Conservation (phyloP, 2,113 vertebrate species). For the Pteruthius melanotis region DNA sequence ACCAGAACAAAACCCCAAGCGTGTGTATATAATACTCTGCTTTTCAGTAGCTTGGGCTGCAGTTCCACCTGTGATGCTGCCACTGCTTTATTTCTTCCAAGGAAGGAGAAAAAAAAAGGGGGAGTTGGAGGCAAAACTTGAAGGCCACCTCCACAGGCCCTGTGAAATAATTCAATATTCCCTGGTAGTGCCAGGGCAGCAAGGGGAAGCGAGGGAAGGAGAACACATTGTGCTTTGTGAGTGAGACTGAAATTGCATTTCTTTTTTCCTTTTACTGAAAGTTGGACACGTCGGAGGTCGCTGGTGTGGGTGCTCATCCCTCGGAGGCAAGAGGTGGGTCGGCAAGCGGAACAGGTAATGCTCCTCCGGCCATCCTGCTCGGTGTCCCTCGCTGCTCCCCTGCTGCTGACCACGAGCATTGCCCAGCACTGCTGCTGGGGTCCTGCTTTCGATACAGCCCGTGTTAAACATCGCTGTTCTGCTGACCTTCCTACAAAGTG, state of each 20-base stretch:
- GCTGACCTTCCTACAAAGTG: neutral
- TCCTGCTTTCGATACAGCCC: neutral
- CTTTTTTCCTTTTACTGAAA: neutral
- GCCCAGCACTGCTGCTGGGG: neutral
- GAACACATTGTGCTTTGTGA: neutral
- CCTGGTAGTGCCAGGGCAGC: neutral
- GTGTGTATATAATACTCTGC: neutral
- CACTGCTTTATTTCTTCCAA: neutral
- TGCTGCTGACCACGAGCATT: neutral
- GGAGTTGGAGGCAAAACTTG: neutral
- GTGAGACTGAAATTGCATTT: neutral
- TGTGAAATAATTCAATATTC: neutral
- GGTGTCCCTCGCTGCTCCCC: neutral
- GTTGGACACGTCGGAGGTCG: constrained; percentile 29
- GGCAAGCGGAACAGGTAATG: constrained; percentile 61
- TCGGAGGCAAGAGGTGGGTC: constrained; percentile 44
- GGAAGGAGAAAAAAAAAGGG: neutral
- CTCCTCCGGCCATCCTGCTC: neutral
- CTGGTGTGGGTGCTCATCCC: neutral
- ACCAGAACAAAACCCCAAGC: neutral
- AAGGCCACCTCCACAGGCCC: neutral
- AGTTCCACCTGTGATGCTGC: neutral
- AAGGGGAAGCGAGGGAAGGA: neutral
- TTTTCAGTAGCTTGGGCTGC: neutral
- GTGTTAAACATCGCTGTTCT: neutral